These are phyloP conservation scores for Crocuta crocuta DNA, from an alignment of 2,113 vertebrate species.

Conservation along the genomic window DNA sequence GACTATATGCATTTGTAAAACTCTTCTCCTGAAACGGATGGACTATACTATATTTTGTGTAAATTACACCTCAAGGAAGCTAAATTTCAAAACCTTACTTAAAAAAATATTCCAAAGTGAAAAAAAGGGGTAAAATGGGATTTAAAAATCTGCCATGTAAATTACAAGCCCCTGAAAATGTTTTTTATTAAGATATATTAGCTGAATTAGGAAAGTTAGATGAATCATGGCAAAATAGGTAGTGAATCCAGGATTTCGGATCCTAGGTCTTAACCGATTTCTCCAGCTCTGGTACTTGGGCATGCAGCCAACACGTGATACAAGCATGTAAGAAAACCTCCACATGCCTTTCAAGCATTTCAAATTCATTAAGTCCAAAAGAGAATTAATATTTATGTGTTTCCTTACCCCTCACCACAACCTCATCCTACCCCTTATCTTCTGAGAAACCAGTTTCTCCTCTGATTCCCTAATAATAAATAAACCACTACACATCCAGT, in stretches of 20 bases:
- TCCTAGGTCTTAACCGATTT: background rate
- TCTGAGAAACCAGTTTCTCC: background rate
- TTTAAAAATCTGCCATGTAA: background rate
- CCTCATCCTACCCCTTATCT: background rate
- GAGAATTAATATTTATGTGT: background rate
- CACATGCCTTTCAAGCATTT: background rate
- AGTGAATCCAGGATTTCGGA: background rate
- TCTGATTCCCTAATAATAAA: background rate
- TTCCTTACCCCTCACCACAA: background rate
- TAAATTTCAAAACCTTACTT: constrained; percentile 22
- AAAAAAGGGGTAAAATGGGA: background rate
- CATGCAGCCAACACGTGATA: background rate
- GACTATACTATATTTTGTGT: background rate
- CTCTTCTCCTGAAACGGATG: background rate
- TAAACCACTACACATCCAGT: background rate
- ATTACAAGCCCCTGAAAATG: background rate
- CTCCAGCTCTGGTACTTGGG: background rate
- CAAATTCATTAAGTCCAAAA: background rate
- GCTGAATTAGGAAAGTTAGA: background rate
- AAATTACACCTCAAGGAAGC: background rate
- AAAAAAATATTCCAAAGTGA: background rate
- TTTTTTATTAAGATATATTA: background rate
- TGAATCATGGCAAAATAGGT: background rate
- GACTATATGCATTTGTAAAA: background rate
- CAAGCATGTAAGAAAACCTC: background rate